A percentile compares a stretch with the other conserved stretches of the same genome.
Evolutionary conservation across 2,888 invertebrate genomes (phyloP).

Genomic region (Litoditis marina): DNA sequence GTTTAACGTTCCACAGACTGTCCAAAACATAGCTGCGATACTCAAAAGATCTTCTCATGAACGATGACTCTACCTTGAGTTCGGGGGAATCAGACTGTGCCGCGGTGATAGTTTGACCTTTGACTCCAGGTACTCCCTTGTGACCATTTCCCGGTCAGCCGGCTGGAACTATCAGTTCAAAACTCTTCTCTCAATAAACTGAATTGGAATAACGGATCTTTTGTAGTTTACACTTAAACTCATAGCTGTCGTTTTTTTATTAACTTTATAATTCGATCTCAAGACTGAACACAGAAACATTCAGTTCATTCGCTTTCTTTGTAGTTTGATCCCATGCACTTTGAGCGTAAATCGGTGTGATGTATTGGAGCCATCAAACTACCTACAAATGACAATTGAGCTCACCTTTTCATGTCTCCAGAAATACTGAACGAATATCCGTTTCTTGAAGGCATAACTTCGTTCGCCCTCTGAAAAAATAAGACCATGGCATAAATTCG

Average conservation of each 20-base stretch:
- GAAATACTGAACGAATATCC: slow-evolving; percentile 52
- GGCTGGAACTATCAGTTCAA: slow-evolving; percentile 9
- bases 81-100: slow-evolving; percentile 17
- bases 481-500: too few relatives aligned
- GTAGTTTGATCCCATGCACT: too few relatives aligned
- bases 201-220: too few relatives aligned
- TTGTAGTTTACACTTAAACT: too few relatives aligned
- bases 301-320: too few relatives aligned
- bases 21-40: not conserved
- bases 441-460: slow-evolving; percentile 30
- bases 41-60: not conserved
- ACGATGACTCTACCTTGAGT: not conserved
- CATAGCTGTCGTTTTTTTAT: too few relatives aligned
- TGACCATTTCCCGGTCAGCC: slow-evolving; percentile 13
- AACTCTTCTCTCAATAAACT: too few relatives aligned
- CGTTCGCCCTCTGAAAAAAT: slow-evolving; percentile 26
- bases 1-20: too few relatives aligned
- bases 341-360: too few relatives aligned
- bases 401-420: slow-evolving; percentile 46
- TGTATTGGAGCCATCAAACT: too few relatives aligned
- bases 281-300: not conserved
- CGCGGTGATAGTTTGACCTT: slow-evolving; percentile 11
- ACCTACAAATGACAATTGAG: too few relatives aligned
- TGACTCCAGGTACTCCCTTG: slow-evolving; percentile 13
- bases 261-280: too few relatives aligned